Evolutionary conservation across 2,113 vertebrate genomes (phyloP).

Genomic region (Notarius quadriscutis): DNA sequence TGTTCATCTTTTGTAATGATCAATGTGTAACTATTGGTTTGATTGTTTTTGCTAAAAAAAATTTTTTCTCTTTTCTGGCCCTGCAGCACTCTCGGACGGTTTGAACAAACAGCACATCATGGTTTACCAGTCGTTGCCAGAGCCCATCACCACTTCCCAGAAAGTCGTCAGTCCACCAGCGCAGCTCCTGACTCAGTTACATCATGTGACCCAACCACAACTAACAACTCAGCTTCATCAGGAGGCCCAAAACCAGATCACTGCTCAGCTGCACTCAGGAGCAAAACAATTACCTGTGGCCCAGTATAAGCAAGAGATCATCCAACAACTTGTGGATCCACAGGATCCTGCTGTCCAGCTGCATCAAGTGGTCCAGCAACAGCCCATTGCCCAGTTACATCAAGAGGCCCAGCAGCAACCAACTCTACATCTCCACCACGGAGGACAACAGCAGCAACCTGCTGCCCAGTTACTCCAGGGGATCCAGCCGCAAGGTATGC

Average conservation of each 20-base stretch:
- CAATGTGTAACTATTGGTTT: constrained; percentile 7
- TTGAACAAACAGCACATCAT: constrained; percentile 86
- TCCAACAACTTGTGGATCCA: constrained; percentile 20
- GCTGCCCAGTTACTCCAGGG: constrained; percentile 69
- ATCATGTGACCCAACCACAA: constrained; percentile 65
- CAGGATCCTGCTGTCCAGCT: constrained; percentile 31
- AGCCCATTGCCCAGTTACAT: constrained; percentile 15
- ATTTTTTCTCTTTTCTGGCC: constrained; percentile 68
- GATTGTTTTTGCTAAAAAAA: constrained; percentile 53
- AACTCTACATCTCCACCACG: constrained; percentile 33
- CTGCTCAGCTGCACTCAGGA: constrained; percentile 52
- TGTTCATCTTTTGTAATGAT: neutral
- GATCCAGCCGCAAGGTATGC: constrained; percentile 43
- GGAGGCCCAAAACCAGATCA: constrained; percentile 54
- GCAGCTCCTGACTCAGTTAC: constrained; percentile 66
- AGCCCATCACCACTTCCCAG: constrained; percentile 71
- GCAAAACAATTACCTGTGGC: constrained; percentile 55
- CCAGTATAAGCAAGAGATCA: constrained; percentile 41
- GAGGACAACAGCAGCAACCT: constrained; percentile 50
- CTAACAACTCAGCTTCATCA: constrained; percentile 70
- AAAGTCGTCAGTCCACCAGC: constrained; percentile 67
- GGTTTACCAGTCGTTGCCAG: constrained; percentile 78
- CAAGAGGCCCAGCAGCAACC: constrained; percentile 41
- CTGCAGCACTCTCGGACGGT: constrained; percentile 79
- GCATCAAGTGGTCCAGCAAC: constrained; percentile 42